Evolutionary conservation across 64 coral and sea anemone genomes (phyloP), one percentile per base, ranked within the genome.

Genomic region (Porites lutea): DNA sequence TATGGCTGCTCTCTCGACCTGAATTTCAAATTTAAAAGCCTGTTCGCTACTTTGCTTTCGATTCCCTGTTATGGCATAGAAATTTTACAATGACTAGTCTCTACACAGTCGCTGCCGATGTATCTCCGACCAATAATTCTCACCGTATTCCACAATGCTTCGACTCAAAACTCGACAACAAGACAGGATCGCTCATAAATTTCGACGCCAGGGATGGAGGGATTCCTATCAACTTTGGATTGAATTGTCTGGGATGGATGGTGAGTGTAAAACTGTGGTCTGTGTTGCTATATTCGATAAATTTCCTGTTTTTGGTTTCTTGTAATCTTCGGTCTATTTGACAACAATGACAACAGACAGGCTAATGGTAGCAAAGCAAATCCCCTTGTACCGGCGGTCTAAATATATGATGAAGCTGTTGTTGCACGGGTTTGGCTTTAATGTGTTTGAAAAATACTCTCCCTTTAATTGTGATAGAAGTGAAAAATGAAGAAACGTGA

Each of bases 231-330:
- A 98, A 78, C 62, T 89, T 98, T 20, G 97, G 90, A 22, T 86
- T 98, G 48, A 98, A 98, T 90, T 88, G 88, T 71, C 53, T 95
- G 11, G 91, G 94, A 69, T 98, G 97, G 97, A 75, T 93, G 90
- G 97, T 98, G 83, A 91, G 90, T 67, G 13, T 46, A 62, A 67
- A 52, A 44, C 81, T 82, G 18, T 87, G 6, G 22, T 65, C 5
- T 63, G 52, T 65, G 68, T 67, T 53, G 44, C 48, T 13, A 52
- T 46, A 19, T 82, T 72, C 62, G 27, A 60, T 95, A 10, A 19
- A 15, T 46, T 13, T 19, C 27, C 72, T 86, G 4, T 72, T 58
- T 52, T 18, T 86, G 55, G 19, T 86, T n/a, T 52, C 48, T 46
- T 20, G 12, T 5, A 23, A 59, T 44, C 37, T 89, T 78, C 55